Evolutionary conservation across 2,113 vertebrate species (phyloP), one percentile per base, ranked within the genome.

Genomic region (Sinocyclocheilus rhinocerous): DNA sequence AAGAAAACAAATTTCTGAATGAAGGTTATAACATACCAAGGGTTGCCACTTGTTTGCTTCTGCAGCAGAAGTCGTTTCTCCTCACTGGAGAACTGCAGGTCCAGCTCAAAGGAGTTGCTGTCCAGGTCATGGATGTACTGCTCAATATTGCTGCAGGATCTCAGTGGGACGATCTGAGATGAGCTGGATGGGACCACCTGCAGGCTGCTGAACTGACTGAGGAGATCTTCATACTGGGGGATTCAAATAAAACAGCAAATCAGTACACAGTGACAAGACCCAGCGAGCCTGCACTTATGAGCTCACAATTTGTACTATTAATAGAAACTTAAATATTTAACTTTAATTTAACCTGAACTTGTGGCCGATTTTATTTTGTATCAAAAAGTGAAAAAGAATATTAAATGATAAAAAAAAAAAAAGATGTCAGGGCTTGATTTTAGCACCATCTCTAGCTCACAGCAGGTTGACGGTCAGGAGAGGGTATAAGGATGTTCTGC

Each of bases 141-240:
- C 87, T 99, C 97, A 26, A 99, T 97, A 92, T 97, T 99, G 94
- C 97, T 98, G 94, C 96, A 97, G 3, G 96, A 73, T 75, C 87
- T 90, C 83, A 42, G 69, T 18, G 73, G 87, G n/a, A 87, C 12
- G 48, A 84, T 29, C 16, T 11, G 86, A 2, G 75, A 67, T 16
- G 97, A 97, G 84, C 95, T 96, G 7, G 97, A 97, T 11, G 95
- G 94, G 67, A 96, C 97, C 92, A 99, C 96, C 92, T 98, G 97
- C 97, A 99, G 97, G 91, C 96, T 97, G 93, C 96, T 98, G 90
- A 99, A 99, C 91, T 99, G 98, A 94, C 97, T 99, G 93, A 99
- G 95, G 87, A 99, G 98, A 92, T 99, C 97, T 91, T 99, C 98
- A 6, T 99, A 99, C 98, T 99, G 86, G 26, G 84, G 73, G 59